phyloP scores from a whole-genome alignment of 2,888 invertebrate genomes.

The Diplolepis rosae region DNA sequence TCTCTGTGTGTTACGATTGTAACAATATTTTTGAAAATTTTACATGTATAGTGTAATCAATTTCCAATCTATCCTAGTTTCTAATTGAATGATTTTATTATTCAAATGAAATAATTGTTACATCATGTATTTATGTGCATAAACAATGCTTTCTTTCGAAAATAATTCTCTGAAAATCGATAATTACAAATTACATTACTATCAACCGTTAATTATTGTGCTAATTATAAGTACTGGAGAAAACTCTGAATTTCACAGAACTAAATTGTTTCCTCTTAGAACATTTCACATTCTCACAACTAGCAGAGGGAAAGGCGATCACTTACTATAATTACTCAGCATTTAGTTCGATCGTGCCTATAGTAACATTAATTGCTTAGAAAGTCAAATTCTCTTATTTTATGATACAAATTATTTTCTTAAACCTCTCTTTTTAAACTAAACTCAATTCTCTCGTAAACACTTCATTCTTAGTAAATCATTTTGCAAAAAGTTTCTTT shows the following conservation, averaged over 20 bases:
- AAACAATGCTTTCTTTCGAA: not conserved
- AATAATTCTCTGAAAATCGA: not conserved
- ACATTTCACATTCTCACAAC: slow-evolving; percentile 13
- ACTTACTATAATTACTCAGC: not conserved
- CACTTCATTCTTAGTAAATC: not conserved
- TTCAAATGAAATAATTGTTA: no score
- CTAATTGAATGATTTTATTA: no score
- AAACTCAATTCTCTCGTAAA: not conserved
- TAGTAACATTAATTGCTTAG: not conserved
- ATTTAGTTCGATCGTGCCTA: slow-evolving; percentile 14
- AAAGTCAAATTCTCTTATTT: no score
- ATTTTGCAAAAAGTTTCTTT: not conserved
- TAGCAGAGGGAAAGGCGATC: slow-evolving; percentile 12
- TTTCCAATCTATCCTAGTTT: no score
- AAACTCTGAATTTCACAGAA: slow-evolving; percentile 16
- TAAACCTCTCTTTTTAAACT: not conserved
- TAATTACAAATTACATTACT: not conserved
- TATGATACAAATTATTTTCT: not conserved
- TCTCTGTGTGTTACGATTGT: no score
- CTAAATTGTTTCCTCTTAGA: slow-evolving; percentile 22
- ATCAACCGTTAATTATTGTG: not conserved
- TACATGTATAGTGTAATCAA: no score
- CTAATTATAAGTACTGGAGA: slow-evolving; percentile 7
- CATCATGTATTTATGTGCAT: not conserved
- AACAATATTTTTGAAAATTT: no score